Evolutionary conservation across 2,113 vertebrate genomes (phyloP).

Genomic region (Barnardius zonarius): DNA sequence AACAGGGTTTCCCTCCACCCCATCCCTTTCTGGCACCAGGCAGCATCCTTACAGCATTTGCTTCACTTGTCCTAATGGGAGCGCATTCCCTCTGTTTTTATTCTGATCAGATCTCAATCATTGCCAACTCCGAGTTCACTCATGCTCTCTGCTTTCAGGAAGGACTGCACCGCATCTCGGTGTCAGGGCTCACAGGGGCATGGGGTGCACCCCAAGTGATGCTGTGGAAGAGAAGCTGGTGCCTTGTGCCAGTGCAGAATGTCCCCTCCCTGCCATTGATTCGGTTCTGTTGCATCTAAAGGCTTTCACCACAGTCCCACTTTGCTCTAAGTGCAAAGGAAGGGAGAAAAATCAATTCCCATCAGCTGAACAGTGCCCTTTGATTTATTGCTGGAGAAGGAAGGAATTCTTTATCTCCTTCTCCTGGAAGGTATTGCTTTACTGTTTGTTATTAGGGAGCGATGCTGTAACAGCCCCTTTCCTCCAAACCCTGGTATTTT

Average conservation of each 20-base stretch:
- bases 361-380: conserved; percentile 48
- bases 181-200: not conserved
- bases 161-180: not conserved
- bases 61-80: not conserved
- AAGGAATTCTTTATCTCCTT: conserved; percentile 62
- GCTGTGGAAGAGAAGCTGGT: not conserved
- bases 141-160: not conserved
- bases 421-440: conserved; percentile 26
- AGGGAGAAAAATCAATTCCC: conserved; percentile 70
- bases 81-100: not conserved
- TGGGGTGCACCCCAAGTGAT: not conserved
- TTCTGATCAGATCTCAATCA: not conserved
- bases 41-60: not conserved
- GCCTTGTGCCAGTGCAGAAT: accelerated
- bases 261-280: conserved; percentile 3
- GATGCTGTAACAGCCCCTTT: not conserved
- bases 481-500: conserved; percentile 21
- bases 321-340: not conserved
- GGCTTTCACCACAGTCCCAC: accelerated
- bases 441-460: not conserved
- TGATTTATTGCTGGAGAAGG: conserved; percentile 65
- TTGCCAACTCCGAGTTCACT: not conserved
- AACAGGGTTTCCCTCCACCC: not conserved
- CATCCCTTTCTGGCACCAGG: accelerated
- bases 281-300: not conserved